Base-by-base conservation (phyloP, 1,140 invertebrate species). In the Stegodyphus mimosarum region DNA sequence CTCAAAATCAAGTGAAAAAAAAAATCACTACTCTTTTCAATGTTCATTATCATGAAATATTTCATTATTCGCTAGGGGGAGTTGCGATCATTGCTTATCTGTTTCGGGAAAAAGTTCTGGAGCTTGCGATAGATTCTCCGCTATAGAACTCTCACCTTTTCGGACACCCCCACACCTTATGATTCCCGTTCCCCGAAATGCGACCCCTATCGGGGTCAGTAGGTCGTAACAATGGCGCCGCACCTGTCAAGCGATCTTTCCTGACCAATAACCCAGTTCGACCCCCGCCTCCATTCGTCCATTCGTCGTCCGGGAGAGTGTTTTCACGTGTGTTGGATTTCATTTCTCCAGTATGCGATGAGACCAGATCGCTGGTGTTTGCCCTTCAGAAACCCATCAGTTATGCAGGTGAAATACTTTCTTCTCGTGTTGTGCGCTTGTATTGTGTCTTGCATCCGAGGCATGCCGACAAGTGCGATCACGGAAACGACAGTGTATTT, bases 181-280 rank as follows among this genome's bases (percentile, higher is more conserved):
- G 13, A 71, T 80, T 80, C 18, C 67, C 71, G 70, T 64, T 64
- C 77, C 48, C 10, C 13, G 79, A 81, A 73, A 55, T 55, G n/a
- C 51, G 17, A 51, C 33, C 55, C 70, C 70, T 11, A 73, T 81
- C 69, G 79, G 70, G 79, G 77, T 73, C 79, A 81, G 69, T 81
- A 81, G 79, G 79, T 73, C 79, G 69, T 13, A 81, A 81, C 79
- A 81, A 81, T 81, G 79, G 79, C 79, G 79, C 18, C 70, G 70
- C 79, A 81, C 79, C 70, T 72, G 70, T 33, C 60, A 60, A 72
- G 49, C 77, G 70, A 64, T 73, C 52, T 33, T 73, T 71, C 70
- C 79, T 81, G 79, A 81, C 79, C 79, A 81, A 81, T 81, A 81
- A 81, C 79, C 79, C 79, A 81, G 70, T 81, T 81, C 79, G 79